Percentiles rank a stretch among this genome's conserved stretches.
Evolutionary conservation across 2,113 vertebrate species (phyloP).

Genomic region (Alectura lathami): DNA sequence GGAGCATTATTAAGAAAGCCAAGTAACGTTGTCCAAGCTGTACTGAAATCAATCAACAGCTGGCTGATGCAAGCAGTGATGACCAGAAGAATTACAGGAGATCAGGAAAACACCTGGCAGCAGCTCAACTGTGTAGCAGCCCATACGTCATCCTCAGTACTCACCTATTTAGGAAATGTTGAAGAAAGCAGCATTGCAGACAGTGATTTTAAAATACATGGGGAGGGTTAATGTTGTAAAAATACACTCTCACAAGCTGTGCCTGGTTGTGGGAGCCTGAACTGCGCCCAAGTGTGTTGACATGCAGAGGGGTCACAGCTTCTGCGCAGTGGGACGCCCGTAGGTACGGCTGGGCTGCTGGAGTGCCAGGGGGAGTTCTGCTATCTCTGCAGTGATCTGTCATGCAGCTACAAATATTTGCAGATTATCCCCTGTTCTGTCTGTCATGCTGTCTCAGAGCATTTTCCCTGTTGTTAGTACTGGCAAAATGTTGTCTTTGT

Average conservation of each 20-base stretch:
- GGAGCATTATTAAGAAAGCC: neutral
- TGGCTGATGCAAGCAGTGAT: neutral
- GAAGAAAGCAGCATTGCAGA: neutral
- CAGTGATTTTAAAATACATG: neutral
- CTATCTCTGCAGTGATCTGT: neutral
- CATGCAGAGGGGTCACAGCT: neutral
- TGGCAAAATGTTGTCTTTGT: neutral
- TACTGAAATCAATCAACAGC: neutral
- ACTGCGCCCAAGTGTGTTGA: neutral
- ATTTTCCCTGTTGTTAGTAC: neutral
- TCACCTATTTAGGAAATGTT: neutral
- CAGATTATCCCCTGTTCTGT: neutral
- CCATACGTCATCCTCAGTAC: rapidly evolving
- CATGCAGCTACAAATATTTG: neutral
- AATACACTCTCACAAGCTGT: neutral
- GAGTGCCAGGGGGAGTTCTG: neutral
- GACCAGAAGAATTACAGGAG: neutral
- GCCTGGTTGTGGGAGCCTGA: neutral
- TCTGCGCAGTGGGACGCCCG: neutral
- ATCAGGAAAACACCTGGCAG: neutral
- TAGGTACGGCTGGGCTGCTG: neutral
- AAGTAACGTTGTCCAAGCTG: neutral
- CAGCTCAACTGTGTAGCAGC: neutral
- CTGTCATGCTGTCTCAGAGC: neutral
- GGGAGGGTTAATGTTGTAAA: neutral